Evolutionary conservation across 1,140 invertebrate genomes (phyloP).

Genomic region (Bombus affinis): DNA sequence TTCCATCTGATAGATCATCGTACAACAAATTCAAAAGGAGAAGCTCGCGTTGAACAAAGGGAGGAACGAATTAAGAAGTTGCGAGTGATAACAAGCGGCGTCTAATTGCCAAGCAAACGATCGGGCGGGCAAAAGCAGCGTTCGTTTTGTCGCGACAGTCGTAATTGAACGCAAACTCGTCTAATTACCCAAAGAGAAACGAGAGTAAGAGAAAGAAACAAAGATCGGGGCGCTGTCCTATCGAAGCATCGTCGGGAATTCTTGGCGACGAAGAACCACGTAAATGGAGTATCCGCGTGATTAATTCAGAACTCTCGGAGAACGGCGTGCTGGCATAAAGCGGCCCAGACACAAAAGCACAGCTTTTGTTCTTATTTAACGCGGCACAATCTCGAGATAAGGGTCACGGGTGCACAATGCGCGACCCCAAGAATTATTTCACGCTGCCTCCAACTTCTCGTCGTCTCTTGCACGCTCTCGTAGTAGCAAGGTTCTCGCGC

Average conservation of each 20-base stretch:
- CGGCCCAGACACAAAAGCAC: slow-evolving; percentile 3
- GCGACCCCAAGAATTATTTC: slow-evolving; percentile 24
- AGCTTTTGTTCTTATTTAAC: slow-evolving; percentile 50
- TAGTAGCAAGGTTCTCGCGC: too few species aligned
- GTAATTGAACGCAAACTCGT: slow-evolving; percentile 42
- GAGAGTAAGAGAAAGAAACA: background rate
- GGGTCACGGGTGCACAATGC: slow-evolving; percentile 39
- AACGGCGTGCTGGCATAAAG: slow-evolving; percentile 21
- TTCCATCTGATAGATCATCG: too few species aligned
- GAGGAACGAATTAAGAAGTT: slow-evolving; percentile 26
- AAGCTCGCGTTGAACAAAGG: background rate
- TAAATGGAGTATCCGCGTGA: slow-evolving; percentile 45
- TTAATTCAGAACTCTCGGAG: slow-evolving; percentile 48
- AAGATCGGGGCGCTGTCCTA: background rate
- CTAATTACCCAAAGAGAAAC: slow-evolving; percentile 16
- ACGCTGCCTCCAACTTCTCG: background rate
- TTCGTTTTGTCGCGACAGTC: background rate
- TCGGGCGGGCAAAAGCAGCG: background rate
- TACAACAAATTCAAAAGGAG: too few species aligned
- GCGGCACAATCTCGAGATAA: slow-evolving; percentile 37
- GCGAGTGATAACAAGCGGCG: slow-evolving; percentile 23
- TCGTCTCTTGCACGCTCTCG: background rate
- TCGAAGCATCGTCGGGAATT: slow-evolving; percentile 28
- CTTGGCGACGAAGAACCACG: slow-evolving; percentile 32
- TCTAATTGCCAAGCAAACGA: slow-evolving; percentile 26